These are phyloP conservation scores for Sigmodon hispidus DNA, from an alignment of 2,113 vertebrate genomes.

Conservation along the genomic window DNA sequence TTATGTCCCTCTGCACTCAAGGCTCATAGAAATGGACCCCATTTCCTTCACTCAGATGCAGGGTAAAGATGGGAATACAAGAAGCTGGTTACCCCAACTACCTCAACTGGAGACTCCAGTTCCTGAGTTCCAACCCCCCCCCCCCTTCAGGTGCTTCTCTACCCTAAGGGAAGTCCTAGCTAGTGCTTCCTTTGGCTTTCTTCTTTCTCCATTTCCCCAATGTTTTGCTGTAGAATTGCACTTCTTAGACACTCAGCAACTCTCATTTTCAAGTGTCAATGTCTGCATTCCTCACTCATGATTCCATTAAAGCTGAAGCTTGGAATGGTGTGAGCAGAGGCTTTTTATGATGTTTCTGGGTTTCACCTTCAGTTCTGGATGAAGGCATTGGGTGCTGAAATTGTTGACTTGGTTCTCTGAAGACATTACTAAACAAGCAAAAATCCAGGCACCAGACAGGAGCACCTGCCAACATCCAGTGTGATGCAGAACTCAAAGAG, in stretches of 20 bases:
- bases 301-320: neutral
- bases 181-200: neutral
- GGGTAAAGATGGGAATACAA: neutral
- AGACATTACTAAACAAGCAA: neutral
- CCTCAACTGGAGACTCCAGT: too few relatives aligned
- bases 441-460: neutral
- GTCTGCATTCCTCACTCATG: neutral
- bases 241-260: neutral
- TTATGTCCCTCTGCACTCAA: neutral
- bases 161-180: neutral
- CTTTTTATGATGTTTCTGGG: neutral
- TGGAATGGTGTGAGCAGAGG: neutral
- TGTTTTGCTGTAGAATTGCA: neutral
- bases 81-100: neutral
- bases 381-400: neutral
- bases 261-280: neutral
- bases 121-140: neutral
- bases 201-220: neutral
- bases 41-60: neutral
- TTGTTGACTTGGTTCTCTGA: neutral
- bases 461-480: neutral
- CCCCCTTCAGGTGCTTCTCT: neutral
- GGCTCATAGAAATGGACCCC: neutral
- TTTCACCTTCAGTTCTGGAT: neutral
- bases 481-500: neutral